These are phyloP conservation scores for Narcine bancroftii DNA, from an alignment of 2,113 vertebrate species.

Conservation along the genomic window DNA sequence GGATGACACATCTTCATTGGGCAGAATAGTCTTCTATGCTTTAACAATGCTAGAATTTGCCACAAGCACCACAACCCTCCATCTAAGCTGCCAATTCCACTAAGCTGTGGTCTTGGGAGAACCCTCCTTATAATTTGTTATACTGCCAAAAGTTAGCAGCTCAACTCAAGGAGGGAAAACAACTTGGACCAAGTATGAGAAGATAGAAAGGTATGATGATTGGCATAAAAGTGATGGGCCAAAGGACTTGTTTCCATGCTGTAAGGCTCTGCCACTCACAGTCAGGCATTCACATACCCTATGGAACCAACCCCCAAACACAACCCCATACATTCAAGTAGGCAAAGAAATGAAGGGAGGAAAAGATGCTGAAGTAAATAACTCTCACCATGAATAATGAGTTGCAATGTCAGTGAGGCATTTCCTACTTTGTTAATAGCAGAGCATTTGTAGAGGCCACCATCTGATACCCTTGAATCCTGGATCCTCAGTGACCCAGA, in stretches of 20 bases:
- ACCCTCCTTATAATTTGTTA: neutral
- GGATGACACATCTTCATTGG: too few relatives aligned
- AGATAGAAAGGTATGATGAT: neutral
- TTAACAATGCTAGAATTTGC: neutral
- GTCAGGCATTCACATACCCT: neutral
- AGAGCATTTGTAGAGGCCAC: slow-evolving; percentile 68
- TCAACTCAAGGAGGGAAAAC: neutral
- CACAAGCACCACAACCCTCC: neutral
- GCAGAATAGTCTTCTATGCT: too few relatives aligned
- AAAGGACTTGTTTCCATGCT: too few relatives aligned
- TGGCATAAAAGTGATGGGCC: too few relatives aligned
- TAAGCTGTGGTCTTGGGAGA: neutral
- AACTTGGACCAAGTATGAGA: neutral
- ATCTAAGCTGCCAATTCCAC: neutral
- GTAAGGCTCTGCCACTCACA: too few relatives aligned
- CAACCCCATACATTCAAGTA: neutral
- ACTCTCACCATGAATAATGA: slow-evolving; percentile 68
- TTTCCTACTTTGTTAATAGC: slow-evolving; percentile 70
- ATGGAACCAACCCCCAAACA: neutral
- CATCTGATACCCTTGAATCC: slow-evolving; percentile 60
- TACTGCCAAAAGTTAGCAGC: neutral
- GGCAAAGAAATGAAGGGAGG: neutral
- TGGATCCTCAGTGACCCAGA: slow-evolving; percentile 72
- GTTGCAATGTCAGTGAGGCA: slow-evolving; percentile 59
- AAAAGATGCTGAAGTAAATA: neutral